Evolutionary conservation across 2,113 vertebrate genomes (phyloP), one percentile per base, ranked within the genome.

Genomic region (Gorilla gorilla): DNA sequence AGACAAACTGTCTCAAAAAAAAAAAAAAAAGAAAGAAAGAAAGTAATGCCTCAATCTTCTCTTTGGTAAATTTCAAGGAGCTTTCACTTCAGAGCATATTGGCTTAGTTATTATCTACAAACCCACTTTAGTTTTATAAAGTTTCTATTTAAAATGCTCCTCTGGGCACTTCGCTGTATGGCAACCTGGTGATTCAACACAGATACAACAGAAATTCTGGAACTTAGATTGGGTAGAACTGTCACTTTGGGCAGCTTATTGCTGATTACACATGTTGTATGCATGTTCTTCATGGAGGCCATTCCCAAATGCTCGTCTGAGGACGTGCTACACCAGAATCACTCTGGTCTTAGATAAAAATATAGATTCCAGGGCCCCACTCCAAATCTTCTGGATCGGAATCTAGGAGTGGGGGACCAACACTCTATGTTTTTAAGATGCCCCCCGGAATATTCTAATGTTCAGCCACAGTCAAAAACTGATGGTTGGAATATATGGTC

Each of bases 101-200:
- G 43, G 35, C 35, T 70, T 66, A 50, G 32, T 50, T 38, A 85
- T 59, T 57, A 45, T 55, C 32, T 55, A 86, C 14, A 86, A 93
- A 89, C 90, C 23, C 30, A 85, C 38, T 66, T 80, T 61, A 57
- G 91, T 93, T 87, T 93, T 73, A 89, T 57, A 70, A 90, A 45
- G 9, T 96, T 96, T 72, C 30, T 3, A 70, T 59, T 83, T 90
- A 88, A 87, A 92, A 79, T 92, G 61, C 4, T 94, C 80, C 40
- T 59, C n/a, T 78, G 35, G 27, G 38, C 5, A 52, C n/a, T 50
- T 95, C 3, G 12, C 2, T 35, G 12, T 64, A 50, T n/a, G 16
- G 64, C 35, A 70, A 72, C 27, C 4, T 79, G 45, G 27, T 75
- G 25, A 30, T 64, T 64, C 27, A 14, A 32, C 27, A 64, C 27